These are phyloP conservation scores for Goniozus legneri DNA, from an alignment of 1,140 invertebrate species.

Conservation along the genomic window DNA sequence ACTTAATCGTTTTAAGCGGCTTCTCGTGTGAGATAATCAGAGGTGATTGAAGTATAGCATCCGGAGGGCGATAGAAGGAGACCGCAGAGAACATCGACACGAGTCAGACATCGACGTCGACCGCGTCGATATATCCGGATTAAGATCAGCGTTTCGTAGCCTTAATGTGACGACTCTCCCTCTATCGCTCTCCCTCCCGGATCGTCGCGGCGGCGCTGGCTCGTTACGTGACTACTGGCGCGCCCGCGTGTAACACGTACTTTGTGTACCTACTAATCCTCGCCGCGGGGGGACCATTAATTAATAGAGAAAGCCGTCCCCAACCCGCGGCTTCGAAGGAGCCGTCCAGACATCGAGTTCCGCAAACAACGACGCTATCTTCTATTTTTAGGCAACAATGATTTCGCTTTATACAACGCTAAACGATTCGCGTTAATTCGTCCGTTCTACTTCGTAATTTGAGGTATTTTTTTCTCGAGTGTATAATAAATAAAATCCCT, in stretches of 20 bases:
- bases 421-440: not conserved
- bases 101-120: conserved; percentile 22
- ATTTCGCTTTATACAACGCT: not conserved
- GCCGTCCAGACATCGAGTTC: not conserved
- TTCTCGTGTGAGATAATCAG: conserved; percentile 21
- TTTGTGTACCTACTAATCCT: conserved; percentile 15
- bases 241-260: conserved; percentile 8
- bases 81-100: conserved; percentile 21
- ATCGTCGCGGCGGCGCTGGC: not conserved
- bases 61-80: too few relatives aligned
- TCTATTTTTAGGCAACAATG: too few relatives aligned
- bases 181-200: too few relatives aligned
- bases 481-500: not conserved
- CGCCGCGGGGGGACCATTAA: conserved; percentile 18
- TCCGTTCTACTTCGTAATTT: not conserved
- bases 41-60: conserved; percentile 12
- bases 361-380: not conserved
- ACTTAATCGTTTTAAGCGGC: too few relatives aligned
- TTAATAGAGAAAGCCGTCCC: conserved; percentile 6
- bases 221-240: not conserved
- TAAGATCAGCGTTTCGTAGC: too few relatives aligned
- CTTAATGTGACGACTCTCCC: too few relatives aligned
- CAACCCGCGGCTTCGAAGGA: not conserved
- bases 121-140: conserved; percentile 18
- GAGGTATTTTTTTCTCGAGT: not conserved